Conservation (phyloP, 1,140 invertebrate genomes). For the Drosophila ogumai region DNA sequence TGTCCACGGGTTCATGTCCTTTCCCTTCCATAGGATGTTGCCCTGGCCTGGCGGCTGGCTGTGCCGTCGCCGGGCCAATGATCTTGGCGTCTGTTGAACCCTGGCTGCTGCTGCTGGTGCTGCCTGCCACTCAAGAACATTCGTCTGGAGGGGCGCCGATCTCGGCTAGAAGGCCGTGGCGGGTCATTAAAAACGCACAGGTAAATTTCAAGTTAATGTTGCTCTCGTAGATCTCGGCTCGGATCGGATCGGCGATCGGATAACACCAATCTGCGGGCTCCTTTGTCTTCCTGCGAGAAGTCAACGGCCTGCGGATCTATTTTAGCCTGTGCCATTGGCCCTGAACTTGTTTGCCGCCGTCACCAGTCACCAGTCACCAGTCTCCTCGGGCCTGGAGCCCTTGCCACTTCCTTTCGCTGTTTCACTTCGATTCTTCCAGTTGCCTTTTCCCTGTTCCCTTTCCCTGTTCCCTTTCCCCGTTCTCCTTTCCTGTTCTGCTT, state of each 20-base stretch:
- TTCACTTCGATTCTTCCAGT: slow-evolving; percentile 1
- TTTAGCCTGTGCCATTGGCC: slow-evolving; percentile 62
- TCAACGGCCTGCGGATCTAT: slow-evolving; percentile 61
- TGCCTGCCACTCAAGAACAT: slow-evolving; percentile 39
- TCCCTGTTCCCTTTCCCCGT: neutral
- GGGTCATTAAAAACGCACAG: slow-evolving; percentile 61
- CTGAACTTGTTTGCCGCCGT: slow-evolving; percentile 60
- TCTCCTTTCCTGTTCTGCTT: neutral
- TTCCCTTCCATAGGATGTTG: slow-evolving; percentile 49
- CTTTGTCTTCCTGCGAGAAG: slow-evolving; percentile 42
- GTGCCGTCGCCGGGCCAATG: slow-evolving; percentile 54
- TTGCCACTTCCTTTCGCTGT: slow-evolving; percentile 4
- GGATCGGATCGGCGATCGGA: slow-evolving; percentile 1
- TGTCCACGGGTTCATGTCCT: slow-evolving; percentile 54
- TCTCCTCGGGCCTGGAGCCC: neutral
- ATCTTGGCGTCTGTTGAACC: slow-evolving; percentile 46
- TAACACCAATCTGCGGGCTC: slow-evolving; percentile 10
- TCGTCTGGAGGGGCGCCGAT: slow-evolving; percentile 16
- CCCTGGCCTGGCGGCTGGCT: too few relatives aligned
- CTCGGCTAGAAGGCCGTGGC: slow-evolving; percentile 19
- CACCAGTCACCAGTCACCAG: neutral
- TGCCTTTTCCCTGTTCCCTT: neutral
- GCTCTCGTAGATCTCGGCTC: slow-evolving; percentile 42
- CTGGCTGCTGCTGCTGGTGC: slow-evolving; percentile 1
- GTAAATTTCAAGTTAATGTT: slow-evolving; percentile 51